A percentile compares a stretch with the other conserved stretches of the same genome.
Conservation (phyloP, 2,113 vertebrate genomes). For the Nothobranchius kuhntae region DNA sequence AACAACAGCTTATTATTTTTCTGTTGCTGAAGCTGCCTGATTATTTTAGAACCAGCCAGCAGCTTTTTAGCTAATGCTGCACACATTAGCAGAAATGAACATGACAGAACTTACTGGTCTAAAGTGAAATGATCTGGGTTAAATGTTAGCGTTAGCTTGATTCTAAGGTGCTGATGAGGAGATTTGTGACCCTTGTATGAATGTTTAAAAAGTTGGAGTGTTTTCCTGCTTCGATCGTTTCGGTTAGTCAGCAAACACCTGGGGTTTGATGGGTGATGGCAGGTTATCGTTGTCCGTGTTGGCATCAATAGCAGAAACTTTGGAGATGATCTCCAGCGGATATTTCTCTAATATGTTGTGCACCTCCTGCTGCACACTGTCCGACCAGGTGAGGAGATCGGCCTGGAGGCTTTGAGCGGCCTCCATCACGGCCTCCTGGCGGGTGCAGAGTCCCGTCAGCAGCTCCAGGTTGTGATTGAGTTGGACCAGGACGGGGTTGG, state of each 20-base stretch:
- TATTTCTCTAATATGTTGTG: slow-evolving; percentile 88
- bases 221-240: background rate
- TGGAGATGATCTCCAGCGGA: slow-evolving; percentile 84
- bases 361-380: slow-evolving; percentile 86
- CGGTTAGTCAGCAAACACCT: slow-evolving; percentile 87
- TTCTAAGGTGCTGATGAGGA: slow-evolving; percentile 13
- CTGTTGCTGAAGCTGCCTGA: too few relatives aligned
- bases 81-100: too few relatives aligned
- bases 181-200: background rate
- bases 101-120: background rate
- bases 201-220: slow-evolving; percentile 2
- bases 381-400: slow-evolving; percentile 90
- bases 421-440: slow-evolving; percentile 86
- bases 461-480: slow-evolving; percentile 89
- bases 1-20: background rate
- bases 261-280: slow-evolving; percentile 89
- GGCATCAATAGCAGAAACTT: slow-evolving; percentile 88
- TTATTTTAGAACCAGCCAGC: too few relatives aligned
- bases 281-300: slow-evolving; percentile 89
- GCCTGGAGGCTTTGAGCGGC: slow-evolving; percentile 87
- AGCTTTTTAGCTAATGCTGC: too few relatives aligned
- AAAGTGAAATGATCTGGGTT: background rate
- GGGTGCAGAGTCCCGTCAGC: slow-evolving; percentile 83
- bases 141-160: background rate
- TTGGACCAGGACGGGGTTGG: slow-evolving; percentile 84